Base-by-base conservation (phyloP, 2,797 vertebrate genomes). In the Syngnathus acus region DNA sequence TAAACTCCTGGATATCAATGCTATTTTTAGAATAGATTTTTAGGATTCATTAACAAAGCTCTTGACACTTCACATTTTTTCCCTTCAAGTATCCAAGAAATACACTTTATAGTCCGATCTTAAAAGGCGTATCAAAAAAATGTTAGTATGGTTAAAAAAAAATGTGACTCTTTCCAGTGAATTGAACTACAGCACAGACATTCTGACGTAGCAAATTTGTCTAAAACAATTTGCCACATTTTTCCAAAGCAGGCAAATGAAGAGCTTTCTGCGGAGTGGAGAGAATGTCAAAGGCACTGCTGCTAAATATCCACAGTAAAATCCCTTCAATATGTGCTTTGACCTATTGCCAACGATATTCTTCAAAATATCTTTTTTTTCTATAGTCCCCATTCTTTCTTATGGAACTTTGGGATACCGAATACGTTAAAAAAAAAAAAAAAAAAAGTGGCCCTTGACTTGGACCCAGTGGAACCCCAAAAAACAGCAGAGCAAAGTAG, bases 191-290 rank as follows among this genome's bases (percentile, higher is more conserved):
- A 79, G 68, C 59, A 68, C 58, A 74, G 76, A 81, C 78, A 73
- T 70, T 82, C 69, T 83, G 78, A 84, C 80, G 69, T n/a, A 26
- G 73, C 72, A 79, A 84, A 90, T 88, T 87, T 90, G 83, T 90
- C 82, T 84, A 81, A 82, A 79, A 84, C 68, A 43, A 79, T 82
- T 78, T 80, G 73, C 77, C 72, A 70, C 71, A 84, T 82, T 87
- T 89, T 87, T 89, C 85, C 86, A 87, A 83, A 80, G 75, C 70
- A 73, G 70, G 53, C 76, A 83, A 88, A 84, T 85, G 76, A 84
- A 88, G 85, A 70, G 66, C 75, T 77, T 80, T 87, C 72, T 67
- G 63, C 68, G 70, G 77, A 84, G 65, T 19, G 51, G 67, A 76
- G 71, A 79, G 72, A 69, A 70, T 75, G 69, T 78, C 74, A 72